phyloP scores from a whole-genome alignment of 2,797 vertebrate genomes.

The Oryzias dopingdopingensis region DNA sequence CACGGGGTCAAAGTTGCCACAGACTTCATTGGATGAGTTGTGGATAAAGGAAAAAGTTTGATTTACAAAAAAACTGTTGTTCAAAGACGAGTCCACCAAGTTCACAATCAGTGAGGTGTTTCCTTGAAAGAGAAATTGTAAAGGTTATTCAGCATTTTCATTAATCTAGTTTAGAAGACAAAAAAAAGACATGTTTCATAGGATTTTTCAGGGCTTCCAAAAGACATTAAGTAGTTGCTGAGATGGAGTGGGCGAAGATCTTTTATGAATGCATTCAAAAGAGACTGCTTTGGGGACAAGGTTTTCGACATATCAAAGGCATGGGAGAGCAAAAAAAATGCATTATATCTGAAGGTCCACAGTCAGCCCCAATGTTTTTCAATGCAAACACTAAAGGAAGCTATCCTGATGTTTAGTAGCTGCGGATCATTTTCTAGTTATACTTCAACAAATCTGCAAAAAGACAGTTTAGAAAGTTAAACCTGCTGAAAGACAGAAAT shows the following conservation, averaged over 20 bases:
- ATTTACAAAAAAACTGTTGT: constrained; percentile 28
- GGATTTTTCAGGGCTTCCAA: too few relatives aligned
- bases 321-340: too few relatives aligned
- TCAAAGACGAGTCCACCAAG: constrained; percentile 4
- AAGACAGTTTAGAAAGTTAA: neutral
- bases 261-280: too few relatives aligned
- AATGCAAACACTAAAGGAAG: neutral
- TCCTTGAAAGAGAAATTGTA: constrained; percentile 33
- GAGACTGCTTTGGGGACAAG: too few relatives aligned
- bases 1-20: constrained; percentile 68
- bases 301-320: too few relatives aligned
- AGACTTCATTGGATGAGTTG: constrained; percentile 40
- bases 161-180: constrained; percentile 4
- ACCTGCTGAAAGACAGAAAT: constrained; percentile 2
- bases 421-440: neutral
- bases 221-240: too few relatives aligned
- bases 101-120: constrained; percentile 26
- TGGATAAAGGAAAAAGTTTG: constrained; percentile 40
- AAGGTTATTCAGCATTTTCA: neutral
- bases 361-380: neutral
- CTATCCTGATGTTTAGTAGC: neutral
- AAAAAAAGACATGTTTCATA: too few relatives aligned
- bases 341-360: too few relatives aligned
- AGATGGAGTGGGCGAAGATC: too few relatives aligned
- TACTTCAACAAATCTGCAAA: neutral